Conservation (phyloP, 2,113 vertebrate species). For the Apeltes quadracus region DNA sequence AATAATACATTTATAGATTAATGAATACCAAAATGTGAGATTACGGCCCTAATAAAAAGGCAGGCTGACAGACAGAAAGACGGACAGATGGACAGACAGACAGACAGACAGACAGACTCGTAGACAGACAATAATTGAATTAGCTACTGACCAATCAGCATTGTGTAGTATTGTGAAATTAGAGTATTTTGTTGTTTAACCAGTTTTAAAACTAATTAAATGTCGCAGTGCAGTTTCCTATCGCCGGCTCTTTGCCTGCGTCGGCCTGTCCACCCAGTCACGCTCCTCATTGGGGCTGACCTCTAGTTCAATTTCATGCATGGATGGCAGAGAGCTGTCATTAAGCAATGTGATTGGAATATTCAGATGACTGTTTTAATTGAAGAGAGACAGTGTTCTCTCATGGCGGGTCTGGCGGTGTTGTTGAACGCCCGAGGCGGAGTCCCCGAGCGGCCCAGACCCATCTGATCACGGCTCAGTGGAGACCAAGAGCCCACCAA, state of each 20-base stretch:
- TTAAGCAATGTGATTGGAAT: slow-evolving; percentile 74
- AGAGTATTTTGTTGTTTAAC: neutral
- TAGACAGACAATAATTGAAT: neutral
- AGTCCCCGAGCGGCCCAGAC: slow-evolving; percentile 67
- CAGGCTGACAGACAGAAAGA: neutral
- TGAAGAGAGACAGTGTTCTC: slow-evolving; percentile 78
- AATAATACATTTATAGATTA: too few relatives aligned
- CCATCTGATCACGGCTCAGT: slow-evolving; percentile 75
- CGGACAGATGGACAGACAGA: neutral
- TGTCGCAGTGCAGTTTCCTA: slow-evolving; percentile 25
- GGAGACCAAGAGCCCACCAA: slow-evolving; percentile 66
- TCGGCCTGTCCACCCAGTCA: slow-evolving; percentile 23
- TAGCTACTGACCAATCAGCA: neutral
- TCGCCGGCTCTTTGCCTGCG: slow-evolving; percentile 10
- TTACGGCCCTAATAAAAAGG: too few relatives aligned
- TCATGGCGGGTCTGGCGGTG: slow-evolving; percentile 72
- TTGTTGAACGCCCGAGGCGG: slow-evolving; percentile 70
- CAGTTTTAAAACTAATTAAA: slow-evolving; percentile 32
- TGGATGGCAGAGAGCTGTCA: slow-evolving; percentile 62
- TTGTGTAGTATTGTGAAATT: neutral
- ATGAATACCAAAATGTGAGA: too few relatives aligned
- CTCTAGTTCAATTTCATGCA: slow-evolving; percentile 60
- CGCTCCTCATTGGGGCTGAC: slow-evolving; percentile 30
- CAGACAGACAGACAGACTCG: too few relatives aligned
- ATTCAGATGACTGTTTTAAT: slow-evolving; percentile 79